phyloP scores from a whole-genome alignment of 2,113 vertebrate genomes.

The Rostratula benghalensis region DNA sequence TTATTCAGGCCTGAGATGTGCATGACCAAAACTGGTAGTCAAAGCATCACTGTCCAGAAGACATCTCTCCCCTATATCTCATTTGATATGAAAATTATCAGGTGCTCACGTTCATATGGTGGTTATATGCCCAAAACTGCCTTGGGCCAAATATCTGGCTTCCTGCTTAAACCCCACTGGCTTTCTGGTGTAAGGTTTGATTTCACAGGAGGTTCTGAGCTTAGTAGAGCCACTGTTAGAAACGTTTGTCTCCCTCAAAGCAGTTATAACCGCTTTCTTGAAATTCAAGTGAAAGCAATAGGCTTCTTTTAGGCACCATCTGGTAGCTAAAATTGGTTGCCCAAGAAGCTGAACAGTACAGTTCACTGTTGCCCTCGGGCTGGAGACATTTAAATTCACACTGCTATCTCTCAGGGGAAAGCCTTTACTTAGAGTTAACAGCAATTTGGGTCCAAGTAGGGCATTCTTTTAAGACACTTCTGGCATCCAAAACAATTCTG shows the following conservation, averaged over 20 bases:
- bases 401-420: neutral
- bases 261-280: neutral
- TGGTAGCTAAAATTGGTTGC: neutral
- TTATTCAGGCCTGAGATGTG: neutral
- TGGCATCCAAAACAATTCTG: constrained; percentile 19
- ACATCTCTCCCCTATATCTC: neutral
- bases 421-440: neutral
- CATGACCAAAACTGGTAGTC: neutral
- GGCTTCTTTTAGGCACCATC: neutral
- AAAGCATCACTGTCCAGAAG: neutral
- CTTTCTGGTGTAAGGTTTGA: neutral
- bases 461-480: neutral
- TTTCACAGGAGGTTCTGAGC: neutral
- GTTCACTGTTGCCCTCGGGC: constrained; percentile 5
- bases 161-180: neutral
- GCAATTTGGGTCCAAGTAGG: constrained; percentile 29
- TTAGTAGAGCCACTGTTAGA: neutral
- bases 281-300: neutral
- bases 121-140: neutral
- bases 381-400: constrained; percentile 27
- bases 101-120: neutral
- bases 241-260: neutral
- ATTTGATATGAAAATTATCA: neutral
- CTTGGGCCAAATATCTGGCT: neutral
- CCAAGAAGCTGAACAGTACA: neutral